A percentile compares a stretch with the other conserved stretches of the same genome.
Conservation (phyloP, 2,888 invertebrate species). For the Sericinus montela region DNA sequence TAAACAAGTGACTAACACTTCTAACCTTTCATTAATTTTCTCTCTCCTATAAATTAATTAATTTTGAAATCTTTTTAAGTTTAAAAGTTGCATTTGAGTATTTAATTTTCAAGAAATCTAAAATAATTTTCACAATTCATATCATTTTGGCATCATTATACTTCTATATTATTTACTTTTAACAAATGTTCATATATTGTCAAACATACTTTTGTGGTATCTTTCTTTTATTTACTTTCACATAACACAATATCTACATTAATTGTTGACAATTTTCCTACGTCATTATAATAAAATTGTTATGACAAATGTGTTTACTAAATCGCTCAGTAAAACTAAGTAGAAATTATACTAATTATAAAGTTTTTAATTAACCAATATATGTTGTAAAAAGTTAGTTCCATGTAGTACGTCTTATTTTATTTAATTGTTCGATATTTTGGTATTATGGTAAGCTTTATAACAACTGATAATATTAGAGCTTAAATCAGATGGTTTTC, state of each 20-base stretch:
- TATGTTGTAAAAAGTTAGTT: too few relatives aligned
- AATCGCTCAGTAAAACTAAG: too few relatives aligned
- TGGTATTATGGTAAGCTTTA: slow-evolving; percentile 21
- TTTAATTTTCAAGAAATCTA: slow-evolving; percentile 9
- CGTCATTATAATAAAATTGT: too few relatives aligned
- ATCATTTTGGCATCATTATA: not conserved
- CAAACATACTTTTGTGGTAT: slow-evolving; percentile 66
- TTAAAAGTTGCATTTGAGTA: slow-evolving; percentile 46
- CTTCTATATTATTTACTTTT: slow-evolving; percentile 16
- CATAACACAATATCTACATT: slow-evolving; percentile 4
- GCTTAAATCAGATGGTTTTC: slow-evolving; percentile 69
- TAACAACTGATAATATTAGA: slow-evolving; percentile 34
- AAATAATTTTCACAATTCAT: not conserved
- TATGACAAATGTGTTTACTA: too few relatives aligned
- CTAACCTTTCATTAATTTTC: slow-evolving; percentile 25
- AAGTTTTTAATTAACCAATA: not conserved
- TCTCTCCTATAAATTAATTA: slow-evolving; percentile 31
- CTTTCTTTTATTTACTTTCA: slow-evolving; percentile 36
- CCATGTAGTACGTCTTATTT: too few relatives aligned
- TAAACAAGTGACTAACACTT: slow-evolving; percentile 44
- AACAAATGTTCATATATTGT: slow-evolving; percentile 6
- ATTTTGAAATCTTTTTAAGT: slow-evolving; percentile 33
- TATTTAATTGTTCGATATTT: slow-evolving; percentile 9
- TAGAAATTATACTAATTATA: too few relatives aligned
- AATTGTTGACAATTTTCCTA: not conserved